Evolutionary conservation across 35 echinoderm and acorn worm species (phyloP), one percentile per base, ranked within the genome.

Genomic region (Heliocidaris erythrogramma): DNA sequence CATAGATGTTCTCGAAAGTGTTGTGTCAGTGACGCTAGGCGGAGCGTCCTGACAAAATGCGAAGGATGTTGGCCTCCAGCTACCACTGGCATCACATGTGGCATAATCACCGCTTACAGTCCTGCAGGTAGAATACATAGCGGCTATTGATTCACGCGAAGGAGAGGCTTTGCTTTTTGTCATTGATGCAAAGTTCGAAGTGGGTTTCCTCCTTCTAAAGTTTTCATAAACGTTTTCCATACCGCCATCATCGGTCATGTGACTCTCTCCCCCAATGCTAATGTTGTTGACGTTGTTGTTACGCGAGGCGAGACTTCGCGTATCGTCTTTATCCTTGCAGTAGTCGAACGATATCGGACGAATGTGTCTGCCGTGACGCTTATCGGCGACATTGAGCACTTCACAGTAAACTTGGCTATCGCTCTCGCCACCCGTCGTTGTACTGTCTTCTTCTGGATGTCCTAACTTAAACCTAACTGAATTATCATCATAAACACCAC

Each of bases 401-500:
- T 92, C 91, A 30, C 87, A 89, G 32, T 89, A 89, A 92, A 92
- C 47, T 49, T 49, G 49, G 13, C 24, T 49, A 29, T 52, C 49
- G 12, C 47, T 92, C 9, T 92, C 91, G 48, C 48, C 91, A 92
- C 29, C 50, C n/a, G 87, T 89, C 31, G 86, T 88, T 21, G 31
- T 89, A n/a, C 91, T 92, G 30, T 92, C 91, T 56, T 92, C 91
- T 4, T 92, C 91, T 4, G 91, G 91, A 30, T 92, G 48, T 30
- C 91, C 91, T 50, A 92, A 50, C 48, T 49, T 30, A 59, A 92
- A 92, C 48, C 30, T 92, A 48, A 92, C 30, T 13, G 47, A 52
- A 27, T 92, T 92, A 32, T 92, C 91, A 12, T 92, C 48, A 42
- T 89, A 89, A 30, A 52, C 49, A 13, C 48, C 48, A 92, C 11